Evolutionary conservation across 2,113 vertebrate genomes (phyloP).

Genomic region (Rallus limicola): DNA sequence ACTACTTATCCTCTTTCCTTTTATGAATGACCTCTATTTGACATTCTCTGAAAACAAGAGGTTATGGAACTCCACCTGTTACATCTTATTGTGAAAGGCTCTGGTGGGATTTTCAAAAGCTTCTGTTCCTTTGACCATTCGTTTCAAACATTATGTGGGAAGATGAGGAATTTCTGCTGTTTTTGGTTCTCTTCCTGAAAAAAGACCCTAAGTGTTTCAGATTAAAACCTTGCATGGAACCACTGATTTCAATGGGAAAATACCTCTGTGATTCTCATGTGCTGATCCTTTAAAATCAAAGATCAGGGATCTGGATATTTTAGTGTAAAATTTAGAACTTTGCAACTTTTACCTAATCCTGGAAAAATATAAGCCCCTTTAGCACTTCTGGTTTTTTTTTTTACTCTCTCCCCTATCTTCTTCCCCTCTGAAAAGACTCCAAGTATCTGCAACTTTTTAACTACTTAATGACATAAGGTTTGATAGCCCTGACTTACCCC

Average conservation of each 20-base stretch:
- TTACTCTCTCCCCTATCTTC: too few species aligned
- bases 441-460: neutral
- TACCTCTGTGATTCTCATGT: neutral
- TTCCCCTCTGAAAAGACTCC: neutral
- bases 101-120: neutral
- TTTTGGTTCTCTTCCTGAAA: neutral
- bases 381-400: neutral
- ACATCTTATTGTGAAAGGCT: neutral
- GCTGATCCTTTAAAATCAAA: neutral
- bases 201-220: neutral
- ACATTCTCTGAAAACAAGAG: neutral
- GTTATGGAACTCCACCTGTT: neutral
- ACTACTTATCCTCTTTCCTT: neutral
- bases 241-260: neutral
- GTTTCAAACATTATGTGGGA: neutral
- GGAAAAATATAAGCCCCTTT: neutral
- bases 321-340: neutral
- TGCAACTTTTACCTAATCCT: neutral
- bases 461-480: neutral
- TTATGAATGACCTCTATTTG: neutral
- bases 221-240: neutral
- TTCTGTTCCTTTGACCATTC: neutral
- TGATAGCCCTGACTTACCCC: neutral
- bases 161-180: neutral
- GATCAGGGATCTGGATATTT: neutral